Evolutionary conservation across 2,797 vertebrate genomes (phyloP), one percentile per base, ranked within the genome.

Genomic region (Melopsittacus undulatus): DNA sequence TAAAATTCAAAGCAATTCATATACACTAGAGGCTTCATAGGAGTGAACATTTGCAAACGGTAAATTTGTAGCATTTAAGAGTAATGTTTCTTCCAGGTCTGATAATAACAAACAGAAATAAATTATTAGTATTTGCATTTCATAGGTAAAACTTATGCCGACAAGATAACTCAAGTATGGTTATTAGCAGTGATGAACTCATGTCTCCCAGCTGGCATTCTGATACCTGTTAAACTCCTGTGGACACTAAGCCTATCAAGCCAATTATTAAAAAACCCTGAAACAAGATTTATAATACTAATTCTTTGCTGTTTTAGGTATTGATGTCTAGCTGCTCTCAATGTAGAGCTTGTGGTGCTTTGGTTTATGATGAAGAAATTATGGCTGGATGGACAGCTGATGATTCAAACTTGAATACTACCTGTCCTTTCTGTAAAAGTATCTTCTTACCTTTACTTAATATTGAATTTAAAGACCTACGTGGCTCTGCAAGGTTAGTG

Each of bases 281-380:
- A 40, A 67, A 59, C 13, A 70, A 67, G 59, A 62, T 20, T 34
- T 3, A 13, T 68, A 72, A 26, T 61, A 45, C 5, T 87, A 2
- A 23, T 84, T 84, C 26, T 81, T 92, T 90, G 21, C 48, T 92
- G 20, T 94, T 90, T 20, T 88, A 99, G 99, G 99, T 99, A 79
- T 97, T 99, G 96, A 99, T 99, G 98, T 99, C 99, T 89, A 99
- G 99, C 93, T 99, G 99, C 96, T 99, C 99, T 66, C 99, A 99
- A 67, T 99, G 99, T 89, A 98, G 96, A 94, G 97, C 97, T 26
- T 99, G 99, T 96, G 98, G 98, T 94, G 98, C 98, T 49, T 97
- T 99, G 96, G 99, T 99, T 92, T 99, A 99, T 75, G 99, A 99
- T 81, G 99, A 99, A 98, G 99, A 99, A 98, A 99, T 99, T 87